Evolutionary conservation across 2,888 invertebrate species (phyloP), one percentile per base, ranked within the genome.

Genomic region (Diarsia rubi): DNA sequence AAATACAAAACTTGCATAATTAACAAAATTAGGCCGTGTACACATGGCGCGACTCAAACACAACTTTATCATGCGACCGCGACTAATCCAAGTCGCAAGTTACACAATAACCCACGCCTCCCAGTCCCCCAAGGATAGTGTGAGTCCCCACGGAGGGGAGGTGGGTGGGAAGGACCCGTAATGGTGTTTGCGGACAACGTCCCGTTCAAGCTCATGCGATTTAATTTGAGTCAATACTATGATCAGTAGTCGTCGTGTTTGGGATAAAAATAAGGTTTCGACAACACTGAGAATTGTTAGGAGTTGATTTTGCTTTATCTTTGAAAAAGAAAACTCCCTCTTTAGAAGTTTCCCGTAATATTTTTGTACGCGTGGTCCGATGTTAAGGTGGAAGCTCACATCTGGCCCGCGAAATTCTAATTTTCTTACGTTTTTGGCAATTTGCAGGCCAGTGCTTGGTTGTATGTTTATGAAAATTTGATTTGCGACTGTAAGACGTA

Each of bases 131-230:
- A 19, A 21, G 54, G 45, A 42, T 11, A 68, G 57, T 19, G 69
- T 59, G 69, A 21, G 54, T 42, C 37, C 37, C 57, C 37, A 37
- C 8, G 37, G 37, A n/a, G 31, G 21, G 70, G 31, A 16, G 21
- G 54, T 45, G 14, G 21, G 4, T n/a, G 47, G 52, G 69, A 75
- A 31, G 64, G 31, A 62, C 76, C 78, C 70, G 88, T 90, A 91
- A 91, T 90, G 88, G 88, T 91, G 88, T 91, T 90, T 91, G 88
- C 89, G 83, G 83, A 85, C 88, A 86, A 78, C 81, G 86, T 82
- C 87, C 84, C 79, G 84, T 86, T 80, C 86, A 75, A 69, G 82
- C 78, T 79, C 81, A 76, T 88, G 85, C 85, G 86, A 90, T 90
- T 89, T 88, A 88, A 90, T 90, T 91, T 89, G 84, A 88, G 86